Base-by-base conservation (phyloP, 2,113 vertebrate species). In the Phalacrocorax carbo region DNA sequence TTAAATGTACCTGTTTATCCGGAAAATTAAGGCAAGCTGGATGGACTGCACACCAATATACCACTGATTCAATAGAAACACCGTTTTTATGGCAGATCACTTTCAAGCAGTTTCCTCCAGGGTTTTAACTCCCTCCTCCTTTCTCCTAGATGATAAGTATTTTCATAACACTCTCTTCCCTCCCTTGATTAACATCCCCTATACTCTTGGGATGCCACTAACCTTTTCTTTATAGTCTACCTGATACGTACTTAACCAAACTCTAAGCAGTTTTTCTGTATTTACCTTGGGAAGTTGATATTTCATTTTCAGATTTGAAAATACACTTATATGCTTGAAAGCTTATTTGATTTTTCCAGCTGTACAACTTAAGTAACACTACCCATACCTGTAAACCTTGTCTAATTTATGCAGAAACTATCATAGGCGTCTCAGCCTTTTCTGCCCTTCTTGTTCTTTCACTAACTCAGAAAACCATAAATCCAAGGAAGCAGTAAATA, bases 1-100 rank as follows among this genome's bases (percentile, higher is more conserved):
- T 68, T 68, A 91, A 84, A 94, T 38, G n/a, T n/a, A 78, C 49
- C 64, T 68, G 54, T 87, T 91, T 93, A 75, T 84, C 81, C 76
- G 29, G 38, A 87, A 94, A 87, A 96, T 64, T 75, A 84, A 82
- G 77, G 78, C 65, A 93, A 89, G 65, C 27, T 84, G 77, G 38
- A 95, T 68, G 32, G 38, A 84, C n/a, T 68, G 69, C 52, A 91
- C 42, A 91, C 9, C 48, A 88, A 66, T 42, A 89, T 17, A 85
- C 21, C 40, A 82, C 32, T 60, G n/a, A 51, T 42, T 85, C 54
- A 65, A 58, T 0, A 82, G 32, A 55, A 58, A 81, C 27, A 48
- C 27, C 46, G 42, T 6, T 83, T 79, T 70, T 70, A 68, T 6
- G 15, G 22, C 48, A 77, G 17, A 6, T 60, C 81, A 44, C 48